These are phyloP conservation scores for Yponomeuta cagnagella DNA, from an alignment of 2,888 invertebrate species.

Conservation along the genomic window DNA sequence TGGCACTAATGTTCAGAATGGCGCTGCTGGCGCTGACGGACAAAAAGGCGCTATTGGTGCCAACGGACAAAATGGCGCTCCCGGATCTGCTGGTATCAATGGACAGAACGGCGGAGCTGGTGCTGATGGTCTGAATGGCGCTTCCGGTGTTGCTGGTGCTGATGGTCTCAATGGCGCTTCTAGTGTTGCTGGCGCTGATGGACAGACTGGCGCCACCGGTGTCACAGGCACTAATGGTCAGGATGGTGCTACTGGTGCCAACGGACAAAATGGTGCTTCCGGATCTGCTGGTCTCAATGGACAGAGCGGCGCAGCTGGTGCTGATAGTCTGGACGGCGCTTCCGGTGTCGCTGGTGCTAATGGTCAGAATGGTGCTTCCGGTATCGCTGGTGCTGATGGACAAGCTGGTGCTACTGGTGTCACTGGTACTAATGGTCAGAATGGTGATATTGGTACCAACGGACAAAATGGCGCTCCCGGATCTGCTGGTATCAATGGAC, in stretches of 20 bases:
- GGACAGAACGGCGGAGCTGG: neutral
- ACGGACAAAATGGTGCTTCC: constrained; percentile 18
- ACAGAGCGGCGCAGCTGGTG: constrained; percentile 26
- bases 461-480: neutral
- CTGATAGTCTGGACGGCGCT: neutral
- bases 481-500: neutral
- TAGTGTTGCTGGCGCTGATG: no score
- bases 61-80: neutral
- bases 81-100: no score
- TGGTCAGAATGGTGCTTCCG: neutral
- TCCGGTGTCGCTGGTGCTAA: neutral
- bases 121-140: neutral
- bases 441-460: neutral
- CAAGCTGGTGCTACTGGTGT: neutral
- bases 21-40: neutral
- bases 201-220: neutral
- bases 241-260: neutral
- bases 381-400: neutral
- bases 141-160: neutral
- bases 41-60: neutral
- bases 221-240: neutral
- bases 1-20: neutral
- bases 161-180: neutral
- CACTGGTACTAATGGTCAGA: neutral
- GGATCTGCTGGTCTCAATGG: neutral